Percentiles rank a stretch among this genome's conserved stretches.
Evolutionary conservation across 2,888 invertebrate species (phyloP).

Genomic region (Ennomos erosarius): DNA sequence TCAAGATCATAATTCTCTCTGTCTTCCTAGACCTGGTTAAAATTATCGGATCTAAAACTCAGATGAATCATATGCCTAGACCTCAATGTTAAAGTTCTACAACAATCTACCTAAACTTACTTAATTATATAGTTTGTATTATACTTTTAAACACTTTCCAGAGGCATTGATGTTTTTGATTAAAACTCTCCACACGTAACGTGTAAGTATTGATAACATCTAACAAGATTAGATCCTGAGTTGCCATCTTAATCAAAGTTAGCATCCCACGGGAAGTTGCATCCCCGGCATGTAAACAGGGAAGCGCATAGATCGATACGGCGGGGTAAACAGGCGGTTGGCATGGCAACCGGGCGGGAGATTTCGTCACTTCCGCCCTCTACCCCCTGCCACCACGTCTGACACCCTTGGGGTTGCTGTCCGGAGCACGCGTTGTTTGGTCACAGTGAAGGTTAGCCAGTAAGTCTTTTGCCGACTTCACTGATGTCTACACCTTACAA

Average conservation of each 20-base stretch:
- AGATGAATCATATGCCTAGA: no score
- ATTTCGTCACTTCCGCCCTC: conserved; percentile 68
- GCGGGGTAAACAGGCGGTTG: conserved; percentile 84
- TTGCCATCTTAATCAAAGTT: conserved; percentile 17
- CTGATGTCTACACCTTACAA: no score
- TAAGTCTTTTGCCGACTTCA: background rate
- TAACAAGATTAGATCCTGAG: background rate
- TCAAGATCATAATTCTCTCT: no score
- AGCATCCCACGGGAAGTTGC: conserved; percentile 37
- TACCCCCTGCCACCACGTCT: conserved; percentile 37
- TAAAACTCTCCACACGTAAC: background rate
- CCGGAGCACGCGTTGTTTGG: conserved; percentile 53
- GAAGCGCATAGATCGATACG: conserved; percentile 76
- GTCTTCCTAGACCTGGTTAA: no score
- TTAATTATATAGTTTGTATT: no score
- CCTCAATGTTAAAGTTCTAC: no score
- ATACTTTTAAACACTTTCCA: no score
- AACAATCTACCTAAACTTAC: no score
- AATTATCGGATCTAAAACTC: no score
- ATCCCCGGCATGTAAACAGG: conserved; percentile 68
- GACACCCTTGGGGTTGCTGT: conserved; percentile 56
- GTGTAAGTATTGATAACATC: conserved; percentile 2
- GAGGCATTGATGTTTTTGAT: no score
- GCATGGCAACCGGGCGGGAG: conserved; percentile 73
- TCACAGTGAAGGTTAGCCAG: conserved; percentile 32